Percentiles rank a stretch among this genome's conserved stretches.
phyloP scores from a whole-genome alignment of 2,113 vertebrate species.

The Semicossyphus pulcher region DNA sequence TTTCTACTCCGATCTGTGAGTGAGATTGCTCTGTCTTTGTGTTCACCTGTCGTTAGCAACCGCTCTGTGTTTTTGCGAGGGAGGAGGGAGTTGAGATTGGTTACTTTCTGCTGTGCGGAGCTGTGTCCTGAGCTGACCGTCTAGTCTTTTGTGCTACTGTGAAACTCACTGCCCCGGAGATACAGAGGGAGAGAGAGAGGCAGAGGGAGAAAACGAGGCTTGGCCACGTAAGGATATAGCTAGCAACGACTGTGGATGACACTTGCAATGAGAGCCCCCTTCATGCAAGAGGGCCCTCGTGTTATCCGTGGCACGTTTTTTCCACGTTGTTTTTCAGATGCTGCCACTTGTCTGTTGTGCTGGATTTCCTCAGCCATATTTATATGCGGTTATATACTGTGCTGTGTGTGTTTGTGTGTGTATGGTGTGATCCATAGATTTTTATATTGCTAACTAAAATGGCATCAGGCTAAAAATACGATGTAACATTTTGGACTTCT shows the following conservation, averaged over 20 bases:
- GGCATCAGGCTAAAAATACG: too few relatives aligned
- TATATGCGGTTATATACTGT: too few relatives aligned
- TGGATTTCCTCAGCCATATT: neutral
- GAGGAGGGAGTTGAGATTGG: neutral
- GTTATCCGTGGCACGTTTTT: neutral
- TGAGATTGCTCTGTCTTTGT: neutral
- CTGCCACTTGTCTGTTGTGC: conserved; percentile 8
- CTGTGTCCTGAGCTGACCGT: conserved; percentile 55
- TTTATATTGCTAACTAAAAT: neutral
- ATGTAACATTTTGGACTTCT: too few relatives aligned
- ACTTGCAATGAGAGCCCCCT: conserved; percentile 7
- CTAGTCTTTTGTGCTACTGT: conserved; percentile 44
- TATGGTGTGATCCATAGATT: neutral
- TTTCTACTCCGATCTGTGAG: neutral
- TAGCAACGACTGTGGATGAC: neutral
- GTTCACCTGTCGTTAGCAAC: neutral
- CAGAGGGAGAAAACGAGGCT: neutral
- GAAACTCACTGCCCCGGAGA: conserved; percentile 1
- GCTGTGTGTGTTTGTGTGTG: neutral
- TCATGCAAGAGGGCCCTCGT: conserved; percentile 12
- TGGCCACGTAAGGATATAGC: neutral
- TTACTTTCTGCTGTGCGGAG: neutral
- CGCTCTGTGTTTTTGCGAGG: neutral
- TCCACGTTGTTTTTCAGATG: conserved; percentile 9
- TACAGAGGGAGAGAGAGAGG: neutral